Percentiles rank a stretch among this genome's conserved stretches.
These are phyloP conservation scores for Drosophila histrio DNA, from an alignment of 2,888 invertebrate genomes.

Conservation along the genomic window DNA sequence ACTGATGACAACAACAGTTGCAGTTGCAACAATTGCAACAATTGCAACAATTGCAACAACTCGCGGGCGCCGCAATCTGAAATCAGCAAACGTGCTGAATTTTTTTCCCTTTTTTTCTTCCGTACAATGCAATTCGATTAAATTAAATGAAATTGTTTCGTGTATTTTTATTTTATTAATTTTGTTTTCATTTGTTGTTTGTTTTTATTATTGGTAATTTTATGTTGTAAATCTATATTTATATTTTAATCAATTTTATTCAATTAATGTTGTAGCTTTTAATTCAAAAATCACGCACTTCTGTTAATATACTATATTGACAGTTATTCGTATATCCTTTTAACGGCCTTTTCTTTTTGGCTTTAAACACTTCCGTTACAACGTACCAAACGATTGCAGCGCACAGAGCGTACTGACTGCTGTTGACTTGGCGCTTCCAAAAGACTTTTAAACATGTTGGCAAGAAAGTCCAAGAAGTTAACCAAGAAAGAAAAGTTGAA, in stretches of 20 bases:
- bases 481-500: conserved; percentile 70
- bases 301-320: too few species aligned
- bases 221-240: neutral
- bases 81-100: conserved; percentile 22
- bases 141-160: conserved; percentile 34
- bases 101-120: conserved; percentile 14
- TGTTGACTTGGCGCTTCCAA: conserved; percentile 66
- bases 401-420: conserved; percentile 72
- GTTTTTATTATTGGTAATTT: neutral
- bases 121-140: conserved; percentile 25
- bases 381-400: conserved; percentile 76
- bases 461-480: conserved; percentile 78
- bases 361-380: conserved; percentile 61
- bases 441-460: conserved; percentile 78
- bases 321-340: conserved; percentile 16
- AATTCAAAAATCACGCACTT: conserved; percentile 41
- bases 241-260: conserved; percentile 11
- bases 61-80: conserved; percentile 32
- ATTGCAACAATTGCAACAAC: conserved; percentile 8
- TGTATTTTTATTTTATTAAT: conserved; percentile 26
- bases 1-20: conserved; percentile 28
- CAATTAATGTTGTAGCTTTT: conserved; percentile 7
- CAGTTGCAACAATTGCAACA: conserved; percentile 14
- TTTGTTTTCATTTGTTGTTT: neutral
- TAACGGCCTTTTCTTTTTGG: conserved; percentile 22